Percentiles rank a stretch among this genome's conserved stretches.
Conservation (phyloP, 2,797 vertebrate species). For the Cryptoblepharus egeriae region DNA sequence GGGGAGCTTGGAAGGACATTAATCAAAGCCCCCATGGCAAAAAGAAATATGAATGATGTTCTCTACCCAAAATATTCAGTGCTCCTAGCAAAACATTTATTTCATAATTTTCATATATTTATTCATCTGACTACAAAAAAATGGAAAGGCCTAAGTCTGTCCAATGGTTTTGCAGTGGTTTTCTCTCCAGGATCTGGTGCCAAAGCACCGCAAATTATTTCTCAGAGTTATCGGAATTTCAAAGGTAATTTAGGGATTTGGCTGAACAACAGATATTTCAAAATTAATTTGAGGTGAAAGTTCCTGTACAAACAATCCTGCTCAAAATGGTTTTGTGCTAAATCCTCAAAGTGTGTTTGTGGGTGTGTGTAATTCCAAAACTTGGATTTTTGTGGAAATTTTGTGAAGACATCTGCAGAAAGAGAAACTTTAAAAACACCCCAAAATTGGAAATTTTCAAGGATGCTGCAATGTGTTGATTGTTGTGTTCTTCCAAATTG, state of each 20-base stretch:
- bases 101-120: conserved; percentile 61
- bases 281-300: background rate
- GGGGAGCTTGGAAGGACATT: conserved; percentile 63
- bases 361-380: background rate
- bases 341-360: background rate
- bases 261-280: background rate
- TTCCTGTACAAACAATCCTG: background rate
- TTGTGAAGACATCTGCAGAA: background rate
- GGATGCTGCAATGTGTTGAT: background rate
- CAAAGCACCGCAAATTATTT: conserved; percentile 15
- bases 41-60: conserved; percentile 65
- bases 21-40: conserved; percentile 58
- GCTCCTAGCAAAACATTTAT: conserved; percentile 53
- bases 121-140: conserved; percentile 62
- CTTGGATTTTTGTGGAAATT: background rate
- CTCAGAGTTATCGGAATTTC: conserved; percentile 10
- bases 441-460: background rate
- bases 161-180: conserved; percentile 20
- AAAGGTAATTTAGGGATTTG: conserved; percentile 19
- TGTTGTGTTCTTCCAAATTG: too few relatives aligned
- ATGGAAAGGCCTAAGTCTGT: background rate
- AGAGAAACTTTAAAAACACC: too few relatives aligned
- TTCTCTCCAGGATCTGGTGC: conserved; percentile 10
- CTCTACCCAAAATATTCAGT: conserved; percentile 55
- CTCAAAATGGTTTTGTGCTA: background rate